A percentile compares a stretch with the other conserved stretches of the same genome.
Evolutionary conservation across 2,888 invertebrate species (phyloP).

Genomic region (Amphipoea oculea): DNA sequence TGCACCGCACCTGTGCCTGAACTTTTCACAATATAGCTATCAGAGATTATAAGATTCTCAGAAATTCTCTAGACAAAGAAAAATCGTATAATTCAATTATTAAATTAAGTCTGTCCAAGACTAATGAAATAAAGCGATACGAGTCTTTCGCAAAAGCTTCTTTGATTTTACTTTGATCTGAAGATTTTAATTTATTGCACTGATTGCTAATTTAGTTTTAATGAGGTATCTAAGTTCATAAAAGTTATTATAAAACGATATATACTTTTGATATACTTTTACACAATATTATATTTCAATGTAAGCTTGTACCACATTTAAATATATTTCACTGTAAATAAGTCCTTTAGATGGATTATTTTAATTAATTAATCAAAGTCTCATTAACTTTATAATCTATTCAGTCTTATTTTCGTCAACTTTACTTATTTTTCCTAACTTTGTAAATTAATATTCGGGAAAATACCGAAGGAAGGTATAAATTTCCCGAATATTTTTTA

Average conservation of each 20-base stretch:
- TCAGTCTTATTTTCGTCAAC: background rate
- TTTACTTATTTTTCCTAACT: background rate
- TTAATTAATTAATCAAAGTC: background rate
- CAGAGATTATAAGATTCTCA: background rate
- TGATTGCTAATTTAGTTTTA: slow-evolving; percentile 33
- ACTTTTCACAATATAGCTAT: background rate
- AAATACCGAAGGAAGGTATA: background rate
- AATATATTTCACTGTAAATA: background rate
- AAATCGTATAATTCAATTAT: slow-evolving; percentile 46
- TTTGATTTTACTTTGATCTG: slow-evolving; percentile 33
- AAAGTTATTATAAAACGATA: background rate
- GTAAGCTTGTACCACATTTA: background rate
- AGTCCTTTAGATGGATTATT: background rate
- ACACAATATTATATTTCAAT: background rate
- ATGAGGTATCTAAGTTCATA: background rate
- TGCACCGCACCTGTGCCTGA: slow-evolving; percentile 1
- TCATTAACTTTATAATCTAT: background rate
- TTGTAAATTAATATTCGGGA: background rate
- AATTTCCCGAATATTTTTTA: background rate
- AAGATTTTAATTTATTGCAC: slow-evolving; percentile 28
- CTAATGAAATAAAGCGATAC: slow-evolving; percentile 48
- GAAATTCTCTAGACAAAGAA: slow-evolving; percentile 22
- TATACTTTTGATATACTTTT: background rate
- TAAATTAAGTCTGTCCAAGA: slow-evolving; percentile 28
- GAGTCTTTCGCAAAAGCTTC: slow-evolving; percentile 10